Conservation (phyloP, 1,140 invertebrate genomes). For the Neodiprion fabricii region DNA sequence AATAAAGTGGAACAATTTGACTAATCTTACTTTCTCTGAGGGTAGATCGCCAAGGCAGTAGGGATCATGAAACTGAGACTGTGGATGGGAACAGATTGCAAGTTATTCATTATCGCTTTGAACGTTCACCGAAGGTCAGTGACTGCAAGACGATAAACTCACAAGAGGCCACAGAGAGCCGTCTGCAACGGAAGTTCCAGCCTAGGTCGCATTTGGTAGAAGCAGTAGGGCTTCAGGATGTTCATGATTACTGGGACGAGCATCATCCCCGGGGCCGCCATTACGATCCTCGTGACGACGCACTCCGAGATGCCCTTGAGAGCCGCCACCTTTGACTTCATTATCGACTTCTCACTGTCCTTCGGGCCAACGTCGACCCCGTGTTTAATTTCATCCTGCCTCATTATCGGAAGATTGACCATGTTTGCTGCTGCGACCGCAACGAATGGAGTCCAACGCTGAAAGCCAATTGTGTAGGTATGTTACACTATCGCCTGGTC, state of each 20-base stretch:
- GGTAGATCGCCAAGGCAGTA: constrained; percentile 23
- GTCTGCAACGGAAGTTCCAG: constrained; percentile 18
- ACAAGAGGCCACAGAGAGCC: constrained; percentile 17
- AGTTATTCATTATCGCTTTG: constrained; percentile 12
- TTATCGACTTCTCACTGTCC: constrained; percentile 16
- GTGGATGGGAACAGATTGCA: neutral
- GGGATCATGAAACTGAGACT: constrained; percentile 25
- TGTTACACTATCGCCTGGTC: neutral
- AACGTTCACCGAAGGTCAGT: neutral
- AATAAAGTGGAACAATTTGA: neutral
- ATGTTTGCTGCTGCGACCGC: constrained; percentile 68
- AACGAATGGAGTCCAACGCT: constrained; percentile 64
- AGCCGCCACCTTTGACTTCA: constrained; percentile 55
- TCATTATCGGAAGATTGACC: constrained; percentile 70
- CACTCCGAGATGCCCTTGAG: constrained; percentile 68
- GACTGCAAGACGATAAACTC: constrained; percentile 10
- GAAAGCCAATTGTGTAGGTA: constrained; percentile 8
- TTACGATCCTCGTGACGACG: constrained; percentile 68
- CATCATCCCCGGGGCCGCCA: constrained; percentile 68
- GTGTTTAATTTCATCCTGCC: constrained; percentile 46
- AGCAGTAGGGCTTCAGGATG: constrained; percentile 20
- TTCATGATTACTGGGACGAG: constrained; percentile 30
- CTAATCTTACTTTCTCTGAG: constrained; percentile 24
- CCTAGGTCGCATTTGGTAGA: constrained; percentile 25
- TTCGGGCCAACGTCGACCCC: constrained; percentile 9